Evolutionary conservation across 2,113 vertebrate species (phyloP).

Genomic region (Rana temporaria): DNA sequence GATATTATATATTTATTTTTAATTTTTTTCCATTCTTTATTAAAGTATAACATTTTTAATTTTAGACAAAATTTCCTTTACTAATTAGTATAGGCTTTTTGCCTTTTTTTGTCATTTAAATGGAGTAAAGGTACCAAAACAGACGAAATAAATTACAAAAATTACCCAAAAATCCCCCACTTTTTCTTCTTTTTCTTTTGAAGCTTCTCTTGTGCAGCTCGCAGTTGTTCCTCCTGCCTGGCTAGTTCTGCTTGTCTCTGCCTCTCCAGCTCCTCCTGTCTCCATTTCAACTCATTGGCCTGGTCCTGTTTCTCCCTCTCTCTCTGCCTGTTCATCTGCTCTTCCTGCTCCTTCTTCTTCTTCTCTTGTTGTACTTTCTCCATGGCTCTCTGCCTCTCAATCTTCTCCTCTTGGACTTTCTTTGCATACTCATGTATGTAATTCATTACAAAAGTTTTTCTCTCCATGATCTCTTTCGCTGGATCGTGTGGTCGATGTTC

Average conservation of each 20-base stretch:
- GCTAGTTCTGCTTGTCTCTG: neutral
- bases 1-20: no score
- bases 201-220: neutral
- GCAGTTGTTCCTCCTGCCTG: neutral
- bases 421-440: neutral
- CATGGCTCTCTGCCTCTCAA: neutral
- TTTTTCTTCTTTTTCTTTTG: neutral
- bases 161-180: no score
- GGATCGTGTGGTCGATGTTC: neutral
- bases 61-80: no score
- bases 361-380: neutral
- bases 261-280: neutral
- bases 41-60: no score
- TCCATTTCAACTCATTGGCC: neutral
- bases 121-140: no score
- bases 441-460: neutral
- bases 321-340: no score
- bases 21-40: no score
- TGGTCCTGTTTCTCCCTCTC: neutral
- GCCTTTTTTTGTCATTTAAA: no score
- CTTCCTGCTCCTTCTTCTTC: neutral
- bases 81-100: no score
- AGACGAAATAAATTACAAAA: no score
- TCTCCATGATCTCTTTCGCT: neutral
- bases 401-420: neutral